Conservation (phyloP, 30 jellyfish, hydroid and myxozoan species). For the Aurelia sp. region DNA sequence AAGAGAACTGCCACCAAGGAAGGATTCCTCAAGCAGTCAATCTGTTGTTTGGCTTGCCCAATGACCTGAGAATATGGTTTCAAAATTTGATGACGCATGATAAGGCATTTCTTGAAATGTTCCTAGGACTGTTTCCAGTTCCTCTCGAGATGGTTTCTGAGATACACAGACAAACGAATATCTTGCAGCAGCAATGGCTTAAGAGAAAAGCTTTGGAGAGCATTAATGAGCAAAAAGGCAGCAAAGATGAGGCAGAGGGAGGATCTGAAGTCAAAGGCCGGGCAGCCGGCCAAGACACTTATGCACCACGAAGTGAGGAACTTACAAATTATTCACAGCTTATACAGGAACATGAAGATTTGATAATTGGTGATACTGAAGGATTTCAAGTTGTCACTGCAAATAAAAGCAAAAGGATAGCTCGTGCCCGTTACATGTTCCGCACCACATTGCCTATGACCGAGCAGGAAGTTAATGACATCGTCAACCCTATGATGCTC, state of each 20-base stretch:
- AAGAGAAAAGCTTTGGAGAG: no score
- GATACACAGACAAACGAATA: background rate
- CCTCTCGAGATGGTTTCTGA: conserved; percentile 14
- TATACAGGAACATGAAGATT: no score
- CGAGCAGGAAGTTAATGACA: conserved; percentile 50
- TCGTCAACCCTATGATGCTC: conserved; percentile 62
- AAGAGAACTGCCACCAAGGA: no score
- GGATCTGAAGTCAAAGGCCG: conserved; percentile 66
- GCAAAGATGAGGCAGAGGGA: conserved; percentile 21
- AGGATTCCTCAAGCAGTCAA: no score
- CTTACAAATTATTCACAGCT: background rate
- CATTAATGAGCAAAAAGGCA: no score
- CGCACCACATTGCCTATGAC: conserved; percentile 45
- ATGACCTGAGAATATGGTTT: no score
- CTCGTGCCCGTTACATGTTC: conserved; percentile 23
- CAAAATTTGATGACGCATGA: no score
- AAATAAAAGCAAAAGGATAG: conserved; percentile 38
- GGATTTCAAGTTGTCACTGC: conserved; percentile 65
- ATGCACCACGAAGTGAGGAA: background rate
- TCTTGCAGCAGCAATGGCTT: no score
- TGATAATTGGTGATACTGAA: no score
- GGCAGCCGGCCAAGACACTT: conserved; percentile 55
- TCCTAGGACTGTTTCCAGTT: conserved; percentile 9
- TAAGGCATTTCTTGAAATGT: background rate
- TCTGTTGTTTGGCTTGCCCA: no score